Percentiles rank a stretch among this genome's conserved stretches.
These are phyloP conservation scores for Stegastes partitus DNA, from an alignment of 2,113 vertebrate genomes.

Conservation along the genomic window DNA sequence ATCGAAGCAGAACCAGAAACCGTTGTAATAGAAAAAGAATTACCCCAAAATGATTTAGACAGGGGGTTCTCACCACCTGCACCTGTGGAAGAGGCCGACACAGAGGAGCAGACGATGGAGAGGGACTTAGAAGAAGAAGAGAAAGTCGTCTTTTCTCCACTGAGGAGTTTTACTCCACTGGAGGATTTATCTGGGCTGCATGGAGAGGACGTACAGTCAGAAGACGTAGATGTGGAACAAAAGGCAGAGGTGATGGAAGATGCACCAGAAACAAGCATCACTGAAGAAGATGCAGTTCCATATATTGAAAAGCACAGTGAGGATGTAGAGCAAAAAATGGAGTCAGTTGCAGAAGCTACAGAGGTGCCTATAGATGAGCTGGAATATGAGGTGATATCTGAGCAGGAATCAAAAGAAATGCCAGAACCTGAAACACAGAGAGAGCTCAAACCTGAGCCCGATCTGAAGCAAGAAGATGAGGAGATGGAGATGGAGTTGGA, in stretches of 20 bases:
- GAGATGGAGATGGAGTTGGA: slow-evolving; percentile 24
- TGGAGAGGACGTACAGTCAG: slow-evolving; percentile 12
- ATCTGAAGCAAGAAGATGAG: slow-evolving; percentile 16
- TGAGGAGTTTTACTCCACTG: slow-evolving; percentile 76
- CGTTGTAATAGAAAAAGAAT: slow-evolving; percentile 10
- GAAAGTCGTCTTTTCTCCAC: slow-evolving; percentile 31
- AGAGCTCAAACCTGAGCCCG: slow-evolving; percentile 22
- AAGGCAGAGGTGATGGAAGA: slow-evolving; percentile 8
- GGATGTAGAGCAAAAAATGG: slow-evolving; percentile 14
- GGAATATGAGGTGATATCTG: slow-evolving; percentile 87
- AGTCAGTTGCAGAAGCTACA: slow-evolving; percentile 42
- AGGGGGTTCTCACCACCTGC: neutral
- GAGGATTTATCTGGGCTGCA: slow-evolving; percentile 75
- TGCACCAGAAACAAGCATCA: neutral
- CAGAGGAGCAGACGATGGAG: slow-evolving; percentile 25
- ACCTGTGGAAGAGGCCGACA: slow-evolving; percentile 31
- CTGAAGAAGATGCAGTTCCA: slow-evolving; percentile 13
- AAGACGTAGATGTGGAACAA: slow-evolving; percentile 24
- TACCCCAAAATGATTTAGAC: neutral
- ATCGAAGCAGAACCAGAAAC: slow-evolving; percentile 29
- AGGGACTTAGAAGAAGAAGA: slow-evolving; percentile 47
- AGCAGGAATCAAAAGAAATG: slow-evolving; percentile 84
- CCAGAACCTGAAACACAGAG: slow-evolving; percentile 62
- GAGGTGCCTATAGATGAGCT: slow-evolving; percentile 85
- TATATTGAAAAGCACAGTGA: slow-evolving; percentile 25